Conservation (phyloP, 2,797 vertebrate genomes). For the Anguilla obscura region DNA sequence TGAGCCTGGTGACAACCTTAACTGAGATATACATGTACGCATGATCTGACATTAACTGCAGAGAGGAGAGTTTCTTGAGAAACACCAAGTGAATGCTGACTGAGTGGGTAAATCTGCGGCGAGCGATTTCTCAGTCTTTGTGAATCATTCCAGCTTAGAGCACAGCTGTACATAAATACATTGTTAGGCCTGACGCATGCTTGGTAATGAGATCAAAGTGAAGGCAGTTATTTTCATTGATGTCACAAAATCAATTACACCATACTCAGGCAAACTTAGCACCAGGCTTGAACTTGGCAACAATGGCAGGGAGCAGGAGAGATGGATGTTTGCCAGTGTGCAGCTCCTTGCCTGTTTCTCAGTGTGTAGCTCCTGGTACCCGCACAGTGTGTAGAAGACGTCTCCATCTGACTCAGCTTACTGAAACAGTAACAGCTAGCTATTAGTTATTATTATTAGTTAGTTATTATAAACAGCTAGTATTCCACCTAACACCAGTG, state of each 20-base stretch:
- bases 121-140: not conserved
- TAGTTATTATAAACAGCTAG: not conserved
- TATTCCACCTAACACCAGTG: constrained; percentile 38
- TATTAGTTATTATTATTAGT: too few relatives aligned
- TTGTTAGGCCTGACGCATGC: not conserved
- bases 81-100: not conserved
- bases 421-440: constrained; percentile 13
- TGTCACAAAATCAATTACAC: not conserved
- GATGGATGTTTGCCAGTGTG: not conserved
- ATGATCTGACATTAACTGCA: not conserved
- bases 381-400: constrained; percentile 15
- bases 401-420: constrained; percentile 44
- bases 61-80: not conserved
- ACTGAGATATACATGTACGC: not conserved
- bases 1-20: not conserved
- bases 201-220: not conserved
- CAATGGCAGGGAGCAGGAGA: not conserved
- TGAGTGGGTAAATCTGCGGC: not conserved
- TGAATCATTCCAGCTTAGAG: not conserved
- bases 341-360: not conserved
- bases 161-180: not conserved
- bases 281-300: not conserved
- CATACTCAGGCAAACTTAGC: not conserved
- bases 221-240: not conserved
- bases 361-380: not conserved